phyloP scores from a whole-genome alignment of 2,888 invertebrate genomes.

The Cheilosia soror region DNA sequence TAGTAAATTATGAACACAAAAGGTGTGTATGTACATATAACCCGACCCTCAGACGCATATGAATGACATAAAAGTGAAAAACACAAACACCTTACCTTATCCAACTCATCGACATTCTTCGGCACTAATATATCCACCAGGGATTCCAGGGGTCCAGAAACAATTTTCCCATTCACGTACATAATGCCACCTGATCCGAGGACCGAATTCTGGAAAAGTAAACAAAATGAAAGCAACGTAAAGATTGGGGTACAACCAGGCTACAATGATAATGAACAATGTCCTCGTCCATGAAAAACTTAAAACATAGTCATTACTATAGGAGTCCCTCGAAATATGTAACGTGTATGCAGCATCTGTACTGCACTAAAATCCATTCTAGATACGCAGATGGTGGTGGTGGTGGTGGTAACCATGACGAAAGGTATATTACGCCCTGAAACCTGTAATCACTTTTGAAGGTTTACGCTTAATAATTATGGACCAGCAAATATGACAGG shows the following conservation, averaged over 20 bases:
- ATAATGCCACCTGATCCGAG: constrained; percentile 83
- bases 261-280: constrained; percentile 24
- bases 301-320: constrained; percentile 43
- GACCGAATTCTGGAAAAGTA: constrained; percentile 80
- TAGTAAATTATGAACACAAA: constrained; percentile 57
- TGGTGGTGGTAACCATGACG: constrained; percentile 17
- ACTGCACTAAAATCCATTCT: constrained; percentile 9
- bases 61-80: constrained; percentile 34
- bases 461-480: constrained; percentile 67
- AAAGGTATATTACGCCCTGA: constrained; percentile 21
- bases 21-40: background rate
- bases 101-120: constrained; percentile 81
- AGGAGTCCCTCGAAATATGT: constrained; percentile 8
- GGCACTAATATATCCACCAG: constrained; percentile 82
- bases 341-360: constrained; percentile 30
- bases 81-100: constrained; percentile 80
- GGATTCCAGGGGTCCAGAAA: constrained; percentile 83
- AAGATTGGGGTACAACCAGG: constrained; percentile 24
- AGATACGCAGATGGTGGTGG: background rate
- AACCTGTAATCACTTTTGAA: constrained; percentile 58
- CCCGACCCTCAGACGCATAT: constrained; percentile 22
- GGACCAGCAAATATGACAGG: constrained; percentile 59
- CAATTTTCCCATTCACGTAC: constrained; percentile 83
- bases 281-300: constrained; percentile 65
- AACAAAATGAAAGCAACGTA: constrained; percentile 38